Conservation (phyloP, 2,113 vertebrate genomes). For the Phaethornis superciliosus region DNA sequence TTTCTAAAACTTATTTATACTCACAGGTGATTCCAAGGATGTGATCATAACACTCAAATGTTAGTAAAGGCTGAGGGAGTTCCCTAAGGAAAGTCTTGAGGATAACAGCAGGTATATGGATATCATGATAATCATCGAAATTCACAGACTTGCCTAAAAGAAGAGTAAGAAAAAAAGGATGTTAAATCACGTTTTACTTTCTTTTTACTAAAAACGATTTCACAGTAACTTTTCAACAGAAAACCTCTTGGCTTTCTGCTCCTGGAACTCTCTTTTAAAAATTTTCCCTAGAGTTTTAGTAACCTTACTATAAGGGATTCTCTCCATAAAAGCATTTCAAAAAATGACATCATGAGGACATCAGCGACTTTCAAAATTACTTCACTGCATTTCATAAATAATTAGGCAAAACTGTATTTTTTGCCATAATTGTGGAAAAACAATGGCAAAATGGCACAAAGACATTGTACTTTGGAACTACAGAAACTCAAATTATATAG, state of each 20-base stretch:
- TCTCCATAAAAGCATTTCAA: not conserved
- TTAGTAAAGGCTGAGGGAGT: slow-evolving; percentile 86
- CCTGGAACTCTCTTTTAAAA: not conserved
- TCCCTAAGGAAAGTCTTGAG: slow-evolving; percentile 89
- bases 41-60: slow-evolving; percentile 78
- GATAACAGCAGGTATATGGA: slow-evolving; percentile 84
- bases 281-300: not conserved
- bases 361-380: not conserved
- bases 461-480: not conserved
- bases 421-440: not conserved
- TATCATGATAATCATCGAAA: slow-evolving; percentile 78
- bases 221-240: not conserved
- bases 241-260: not conserved
- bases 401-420: not conserved
- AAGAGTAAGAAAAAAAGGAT: not conserved
- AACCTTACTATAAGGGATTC: not conserved
- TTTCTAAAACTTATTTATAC: slow-evolving; percentile 19
- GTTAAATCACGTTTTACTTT: not conserved
- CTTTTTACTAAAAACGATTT: not conserved
- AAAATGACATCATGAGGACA: not conserved
- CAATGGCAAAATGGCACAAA: not conserved
- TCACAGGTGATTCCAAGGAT: slow-evolving; percentile 81
- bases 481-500: not conserved
- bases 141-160: slow-evolving; percentile 82
- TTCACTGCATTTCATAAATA: not conserved